Evolutionary conservation across 2,888 invertebrate genomes (phyloP).

Genomic region (Dynastes tityus): DNA sequence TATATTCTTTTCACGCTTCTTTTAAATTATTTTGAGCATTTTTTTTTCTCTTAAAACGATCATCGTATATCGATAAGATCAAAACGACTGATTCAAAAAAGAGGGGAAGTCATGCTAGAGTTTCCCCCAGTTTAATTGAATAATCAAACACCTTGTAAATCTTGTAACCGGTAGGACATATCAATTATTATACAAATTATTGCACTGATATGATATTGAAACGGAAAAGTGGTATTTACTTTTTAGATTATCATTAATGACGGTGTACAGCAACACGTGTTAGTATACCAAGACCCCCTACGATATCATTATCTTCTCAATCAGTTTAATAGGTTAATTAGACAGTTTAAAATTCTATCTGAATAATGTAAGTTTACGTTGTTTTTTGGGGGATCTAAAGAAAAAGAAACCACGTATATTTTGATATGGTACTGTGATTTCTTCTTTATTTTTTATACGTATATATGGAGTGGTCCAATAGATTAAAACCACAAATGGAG

Average conservation of each 20-base stretch:
- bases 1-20: too few relatives aligned
- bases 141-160: conserved; percentile 29
- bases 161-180: not conserved
- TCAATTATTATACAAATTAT: not conserved
- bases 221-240: conserved; percentile 15
- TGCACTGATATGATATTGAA: too few relatives aligned
- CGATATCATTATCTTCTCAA: conserved; percentile 12
- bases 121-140: not conserved
- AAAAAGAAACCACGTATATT: conserved; percentile 6
- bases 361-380: not conserved
- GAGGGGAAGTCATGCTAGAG: not conserved
- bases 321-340: conserved; percentile 16
- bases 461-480: not conserved
- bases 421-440: not conserved
- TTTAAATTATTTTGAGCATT: too few relatives aligned
- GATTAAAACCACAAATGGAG: not conserved
- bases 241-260: conserved; percentile 23
- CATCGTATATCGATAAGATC: too few relatives aligned
- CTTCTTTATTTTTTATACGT: too few relatives aligned
- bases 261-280: conserved; percentile 27
- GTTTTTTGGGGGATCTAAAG: not conserved
- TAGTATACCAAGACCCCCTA: not conserved
- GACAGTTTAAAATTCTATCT: not conserved
- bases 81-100: not conserved
- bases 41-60: too few relatives aligned